These are phyloP conservation scores for Solea solea DNA, from an alignment of 2,113 vertebrate genomes.

Conservation along the genomic window DNA sequence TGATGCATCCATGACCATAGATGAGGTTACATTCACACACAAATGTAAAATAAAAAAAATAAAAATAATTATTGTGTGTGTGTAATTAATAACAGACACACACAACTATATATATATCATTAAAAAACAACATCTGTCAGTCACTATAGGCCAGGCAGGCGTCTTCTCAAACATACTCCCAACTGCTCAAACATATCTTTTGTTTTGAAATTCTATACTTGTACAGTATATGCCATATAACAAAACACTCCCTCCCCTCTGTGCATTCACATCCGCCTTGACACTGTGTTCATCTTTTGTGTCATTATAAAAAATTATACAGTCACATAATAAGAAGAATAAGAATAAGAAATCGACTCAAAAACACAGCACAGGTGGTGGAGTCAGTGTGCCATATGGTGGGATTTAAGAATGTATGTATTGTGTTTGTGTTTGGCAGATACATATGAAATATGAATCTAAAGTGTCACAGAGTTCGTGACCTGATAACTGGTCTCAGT, in stretches of 20 bases:
- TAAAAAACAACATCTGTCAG: background rate
- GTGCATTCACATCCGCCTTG: constrained; percentile 13
- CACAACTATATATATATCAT: too few relatives aligned
- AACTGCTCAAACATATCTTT: constrained; percentile 38
- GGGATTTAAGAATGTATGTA: constrained; percentile 16
- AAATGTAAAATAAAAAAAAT: too few relatives aligned
- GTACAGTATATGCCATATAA: constrained; percentile 14
- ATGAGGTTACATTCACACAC: background rate
- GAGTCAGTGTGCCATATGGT: constrained; percentile 34
- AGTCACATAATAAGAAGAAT: background rate
- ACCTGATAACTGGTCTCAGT: constrained; percentile 35
- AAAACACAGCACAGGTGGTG: constrained; percentile 33
- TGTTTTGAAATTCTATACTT: constrained; percentile 27
- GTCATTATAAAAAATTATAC: constrained; percentile 3
- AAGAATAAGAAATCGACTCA: background rate
- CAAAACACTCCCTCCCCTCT: constrained; percentile 8
- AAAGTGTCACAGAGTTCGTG: constrained; percentile 28
- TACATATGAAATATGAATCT: constrained; percentile 46
- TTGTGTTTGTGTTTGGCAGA: constrained; percentile 17
- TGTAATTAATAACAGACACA: too few relatives aligned
- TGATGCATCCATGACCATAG: constrained; percentile 5
- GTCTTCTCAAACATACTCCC: constrained; percentile 8
- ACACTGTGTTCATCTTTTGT: constrained; percentile 21
- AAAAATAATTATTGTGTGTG: too few relatives aligned
- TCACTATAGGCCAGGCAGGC: background rate